Evolutionary conservation across 2,888 invertebrate species (phyloP).

Genomic region (Ophion ventricosus): DNA sequence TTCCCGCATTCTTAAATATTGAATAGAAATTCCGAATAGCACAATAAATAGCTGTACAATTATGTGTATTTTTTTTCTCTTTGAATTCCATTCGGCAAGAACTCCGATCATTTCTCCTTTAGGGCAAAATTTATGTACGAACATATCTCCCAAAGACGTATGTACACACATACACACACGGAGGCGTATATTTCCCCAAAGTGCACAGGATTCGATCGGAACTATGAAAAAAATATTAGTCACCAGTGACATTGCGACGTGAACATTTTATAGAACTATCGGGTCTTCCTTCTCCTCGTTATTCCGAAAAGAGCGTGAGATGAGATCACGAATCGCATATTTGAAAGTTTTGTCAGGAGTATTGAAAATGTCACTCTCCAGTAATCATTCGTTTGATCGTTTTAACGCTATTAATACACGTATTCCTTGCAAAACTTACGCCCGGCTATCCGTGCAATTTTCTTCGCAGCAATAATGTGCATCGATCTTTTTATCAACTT

Average conservation of each 20-base stretch:
- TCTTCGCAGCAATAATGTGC: not conserved
- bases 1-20: slow-evolving; percentile 42
- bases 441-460: not conserved
- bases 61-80: slow-evolving; percentile 24
- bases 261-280: slow-evolving; percentile 63
- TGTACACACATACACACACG: slow-evolving; percentile 15
- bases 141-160: slow-evolving; percentile 43
- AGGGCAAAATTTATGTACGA: slow-evolving; percentile 38
- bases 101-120: slow-evolving; percentile 55
- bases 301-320: slow-evolving; percentile 17
- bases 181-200: slow-evolving; percentile 22
- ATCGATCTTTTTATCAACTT: not conserved
- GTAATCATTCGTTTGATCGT: not conserved
- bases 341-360: not conserved
- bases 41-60: slow-evolving; percentile 62
- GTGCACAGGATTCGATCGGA: slow-evolving; percentile 48
- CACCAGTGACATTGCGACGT: slow-evolving; percentile 69
- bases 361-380: not conserved
- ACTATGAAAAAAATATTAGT: slow-evolving; percentile 68
- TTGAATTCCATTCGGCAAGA: slow-evolving; percentile 67
- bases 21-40: slow-evolving; percentile 66
- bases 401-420: not conserved
- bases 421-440: not conserved
- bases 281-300: not conserved
- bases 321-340: slow-evolving; percentile 5